Base-by-base conservation (phyloP, 2,888 invertebrate genomes). In the Watsonalla cultraria region DNA sequence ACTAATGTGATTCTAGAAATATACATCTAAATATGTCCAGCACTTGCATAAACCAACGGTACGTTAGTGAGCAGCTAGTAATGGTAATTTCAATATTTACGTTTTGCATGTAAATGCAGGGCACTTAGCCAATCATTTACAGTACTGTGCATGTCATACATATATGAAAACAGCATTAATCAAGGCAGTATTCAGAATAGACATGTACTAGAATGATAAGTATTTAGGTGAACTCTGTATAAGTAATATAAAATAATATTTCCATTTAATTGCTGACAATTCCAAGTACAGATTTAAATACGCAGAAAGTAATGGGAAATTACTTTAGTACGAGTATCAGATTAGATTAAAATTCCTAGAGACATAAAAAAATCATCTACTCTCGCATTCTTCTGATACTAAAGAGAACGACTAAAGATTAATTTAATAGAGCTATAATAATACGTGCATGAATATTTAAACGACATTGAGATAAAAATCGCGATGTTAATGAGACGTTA, bases 1-100 rank as follows among this genome's bases (percentile, higher is more conserved):
- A 75, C 80, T 86, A 82, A 88, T 86, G 89, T 84, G 76, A 80
- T 84, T 86, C 84, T 81, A 71, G 86, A 81, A 81, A 84, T 81
- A 84, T 77, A 82, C 77, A 78, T 82, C 78, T 80, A 49, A 37
- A 83, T 79, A 74, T 82, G 76, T 78, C 62, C 66, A 78, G 49
- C 62, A 60, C 61, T 57, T 61, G 59, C 59, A 64, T 62, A 64
- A 53, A 33, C 60, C 56, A 58, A 51, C 48, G 50, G 58, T 52
- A 58, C 62, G 62, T 60, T 61, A 58, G 34, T 46, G 47, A 46
- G 39, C 47, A n/a, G 35, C 14, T 52, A 14, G 37, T 37, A 39
- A 37, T 49, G 49, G 33, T 49, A 0, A 49, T 39, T 49, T 49
- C 37, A 49, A 49, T 49, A 49, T 49, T 49, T 39, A 15, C 11